phyloP scores from a whole-genome alignment of 2,797 vertebrate species.

The Notoglanidium macrostoma region DNA sequence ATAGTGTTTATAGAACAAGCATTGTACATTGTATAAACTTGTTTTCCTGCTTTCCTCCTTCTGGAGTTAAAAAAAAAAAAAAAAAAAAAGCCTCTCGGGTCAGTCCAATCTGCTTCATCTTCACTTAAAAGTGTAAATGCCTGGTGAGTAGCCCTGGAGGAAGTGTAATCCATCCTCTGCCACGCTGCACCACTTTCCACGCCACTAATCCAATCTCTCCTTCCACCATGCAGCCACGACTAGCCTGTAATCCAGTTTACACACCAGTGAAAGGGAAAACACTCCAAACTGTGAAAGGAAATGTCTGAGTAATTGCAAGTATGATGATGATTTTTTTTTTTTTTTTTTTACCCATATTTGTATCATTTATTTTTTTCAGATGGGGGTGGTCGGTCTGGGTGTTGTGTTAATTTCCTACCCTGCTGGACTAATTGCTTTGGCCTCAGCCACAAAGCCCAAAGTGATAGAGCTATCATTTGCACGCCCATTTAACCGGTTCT shows the following conservation, averaged over 20 bases:
- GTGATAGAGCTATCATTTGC: constrained; percentile 67
- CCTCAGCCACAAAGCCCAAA: constrained; percentile 71
- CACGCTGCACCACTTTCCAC: constrained; percentile 72
- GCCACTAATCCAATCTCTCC: constrained; percentile 78
- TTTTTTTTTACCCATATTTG: constrained; percentile 62
- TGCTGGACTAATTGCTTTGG: constrained; percentile 68
- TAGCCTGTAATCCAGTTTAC: constrained; percentile 79
- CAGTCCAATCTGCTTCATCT: constrained; percentile 41
- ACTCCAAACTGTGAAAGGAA: constrained; percentile 69
- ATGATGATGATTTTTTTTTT: constrained; percentile 53
- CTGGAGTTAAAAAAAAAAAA: background rate
- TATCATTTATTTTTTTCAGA: constrained; percentile 42
- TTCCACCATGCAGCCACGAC: constrained; percentile 75
- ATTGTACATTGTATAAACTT: background rate
- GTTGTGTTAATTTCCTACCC: constrained; percentile 49
- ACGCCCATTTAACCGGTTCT: constrained; percentile 64
- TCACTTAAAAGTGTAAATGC: constrained; percentile 54
- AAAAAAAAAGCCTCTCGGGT: background rate
- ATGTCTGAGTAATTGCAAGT: constrained; percentile 70
- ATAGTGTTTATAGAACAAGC: constrained; percentile 19
- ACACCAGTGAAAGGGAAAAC: constrained; percentile 68
- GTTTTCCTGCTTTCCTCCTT: background rate
- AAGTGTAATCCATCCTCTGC: constrained; percentile 76
- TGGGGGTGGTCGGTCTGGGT: background rate
- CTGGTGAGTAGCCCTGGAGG: constrained; percentile 67